Evolutionary conservation across 2,888 invertebrate genomes (phyloP).

Genomic region (Drosophila sordidapex): DNA sequence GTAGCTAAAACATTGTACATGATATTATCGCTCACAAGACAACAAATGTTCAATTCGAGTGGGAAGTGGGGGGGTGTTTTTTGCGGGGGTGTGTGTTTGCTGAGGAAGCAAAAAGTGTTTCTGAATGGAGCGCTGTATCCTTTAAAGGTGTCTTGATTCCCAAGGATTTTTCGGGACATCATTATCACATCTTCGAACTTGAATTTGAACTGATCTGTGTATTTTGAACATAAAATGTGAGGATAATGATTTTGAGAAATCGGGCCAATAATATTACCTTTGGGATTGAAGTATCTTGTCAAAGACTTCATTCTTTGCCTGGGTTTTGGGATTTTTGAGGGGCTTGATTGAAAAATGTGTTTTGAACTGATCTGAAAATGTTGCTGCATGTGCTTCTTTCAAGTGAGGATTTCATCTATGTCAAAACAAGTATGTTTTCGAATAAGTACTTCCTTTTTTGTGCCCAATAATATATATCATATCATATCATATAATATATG

Average conservation of each 20-base stretch:
- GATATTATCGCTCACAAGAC: conserved; percentile 66
- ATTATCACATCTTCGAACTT: not conserved
- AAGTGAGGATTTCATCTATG: not conserved
- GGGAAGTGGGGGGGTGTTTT: not conserved
- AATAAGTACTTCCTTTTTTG: not conserved
- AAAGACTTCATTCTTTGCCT: not conserved
- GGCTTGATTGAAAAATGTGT: not conserved
- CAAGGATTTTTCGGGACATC: not conserved
- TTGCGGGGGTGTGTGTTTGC: not conserved
- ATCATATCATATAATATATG: not conserved
- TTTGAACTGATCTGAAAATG: conserved; percentile 11
- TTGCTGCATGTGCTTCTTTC: not conserved
- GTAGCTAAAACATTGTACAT: conserved; percentile 71
- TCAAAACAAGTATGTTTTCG: not conserved
- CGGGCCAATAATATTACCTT: not conserved
- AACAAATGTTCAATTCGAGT: conserved; percentile 40
- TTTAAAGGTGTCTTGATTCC: conserved; percentile 1
- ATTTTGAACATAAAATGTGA: conserved; percentile 2
- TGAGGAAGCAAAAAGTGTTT: not conserved
- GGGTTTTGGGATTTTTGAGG: not conserved
- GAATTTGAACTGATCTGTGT: conserved; percentile 40
- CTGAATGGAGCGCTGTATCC: conserved; percentile 8
- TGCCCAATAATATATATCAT: not conserved
- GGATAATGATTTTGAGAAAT: not conserved
- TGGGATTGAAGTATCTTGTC: not conserved